phyloP scores from a whole-genome alignment of 2,888 invertebrate genomes.

The Chaitophorus viminalis region DNA sequence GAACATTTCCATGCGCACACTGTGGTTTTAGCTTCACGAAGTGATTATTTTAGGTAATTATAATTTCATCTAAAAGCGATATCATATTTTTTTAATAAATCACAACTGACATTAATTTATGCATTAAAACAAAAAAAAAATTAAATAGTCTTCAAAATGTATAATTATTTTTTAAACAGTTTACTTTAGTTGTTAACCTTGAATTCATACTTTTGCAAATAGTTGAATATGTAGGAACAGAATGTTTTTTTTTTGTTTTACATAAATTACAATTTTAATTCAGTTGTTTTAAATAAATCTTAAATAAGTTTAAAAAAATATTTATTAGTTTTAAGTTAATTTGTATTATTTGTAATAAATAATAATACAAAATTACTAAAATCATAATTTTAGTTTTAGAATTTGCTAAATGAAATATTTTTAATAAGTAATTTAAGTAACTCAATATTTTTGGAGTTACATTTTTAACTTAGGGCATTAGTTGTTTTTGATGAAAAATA shows the following conservation, averaged over 20 bases:
- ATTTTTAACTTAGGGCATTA: too few species aligned
- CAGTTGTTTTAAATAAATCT: neutral
- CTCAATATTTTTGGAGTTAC: too few species aligned
- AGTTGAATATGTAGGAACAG: neutral
- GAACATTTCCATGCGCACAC: constrained; percentile 77
- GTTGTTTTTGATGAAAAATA: too few species aligned
- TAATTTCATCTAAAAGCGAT: neutral
- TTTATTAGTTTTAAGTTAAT: too few species aligned
- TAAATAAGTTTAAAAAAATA: too few species aligned
- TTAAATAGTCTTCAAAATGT: neutral
- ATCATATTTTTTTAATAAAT: neutral
- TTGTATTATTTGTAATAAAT: too few species aligned
- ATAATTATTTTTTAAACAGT: neutral
- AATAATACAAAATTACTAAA: too few species aligned
- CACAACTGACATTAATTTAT: neutral
- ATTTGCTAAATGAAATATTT: too few species aligned
- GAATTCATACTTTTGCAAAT: neutral
- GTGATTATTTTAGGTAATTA: constrained; percentile 92
- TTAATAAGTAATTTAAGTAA: too few species aligned
- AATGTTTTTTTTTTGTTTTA: neutral
- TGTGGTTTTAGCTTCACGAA: constrained; percentile 92
- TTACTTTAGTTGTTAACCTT: neutral
- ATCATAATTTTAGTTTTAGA: too few species aligned
- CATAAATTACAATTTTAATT: neutral
- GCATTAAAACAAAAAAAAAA: too few species aligned